phyloP scores from a whole-genome alignment of 2,888 invertebrate species.

The Sesia apiformis region DNA sequence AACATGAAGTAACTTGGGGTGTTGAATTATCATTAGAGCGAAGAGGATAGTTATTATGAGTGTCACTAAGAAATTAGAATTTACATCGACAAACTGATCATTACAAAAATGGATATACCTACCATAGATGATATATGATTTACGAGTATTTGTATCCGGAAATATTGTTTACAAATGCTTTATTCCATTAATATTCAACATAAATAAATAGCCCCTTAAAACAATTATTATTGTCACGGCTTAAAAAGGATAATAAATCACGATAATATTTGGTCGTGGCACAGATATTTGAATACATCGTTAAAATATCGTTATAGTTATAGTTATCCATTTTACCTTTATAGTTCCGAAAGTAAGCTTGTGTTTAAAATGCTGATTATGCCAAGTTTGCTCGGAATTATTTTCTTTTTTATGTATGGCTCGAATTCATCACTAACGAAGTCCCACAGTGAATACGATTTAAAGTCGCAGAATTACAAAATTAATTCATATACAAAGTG shows the following conservation, averaged over 20 bases:
- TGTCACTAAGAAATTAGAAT: no score
- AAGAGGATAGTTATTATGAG: no score
- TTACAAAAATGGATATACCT: conserved; percentile 80
- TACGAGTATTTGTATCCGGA: conserved; percentile 80
- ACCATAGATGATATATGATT: no score
- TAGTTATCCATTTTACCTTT: no score
- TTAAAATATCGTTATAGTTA: conserved; percentile 5
- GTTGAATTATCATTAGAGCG: no score
- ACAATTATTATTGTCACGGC: background rate
- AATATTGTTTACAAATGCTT: conserved; percentile 58
- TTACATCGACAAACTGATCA: conserved; percentile 95
- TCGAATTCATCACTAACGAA: background rate
- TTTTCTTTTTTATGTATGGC: no score
- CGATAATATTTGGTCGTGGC: background rate
- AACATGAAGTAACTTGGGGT: no score
- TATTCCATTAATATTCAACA: no score
- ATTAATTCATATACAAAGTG: background rate
- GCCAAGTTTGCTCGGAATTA: no score
- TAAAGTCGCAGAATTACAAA: background rate
- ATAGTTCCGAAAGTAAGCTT: no score
- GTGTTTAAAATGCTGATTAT: no score
- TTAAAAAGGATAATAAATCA: background rate
- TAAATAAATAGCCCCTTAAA: background rate
- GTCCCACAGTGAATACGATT: background rate
- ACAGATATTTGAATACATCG: conserved; percentile 2